Evolutionary conservation across 2,113 vertebrate genomes (phyloP).

Genomic region (Myotis yumanensis): DNA sequence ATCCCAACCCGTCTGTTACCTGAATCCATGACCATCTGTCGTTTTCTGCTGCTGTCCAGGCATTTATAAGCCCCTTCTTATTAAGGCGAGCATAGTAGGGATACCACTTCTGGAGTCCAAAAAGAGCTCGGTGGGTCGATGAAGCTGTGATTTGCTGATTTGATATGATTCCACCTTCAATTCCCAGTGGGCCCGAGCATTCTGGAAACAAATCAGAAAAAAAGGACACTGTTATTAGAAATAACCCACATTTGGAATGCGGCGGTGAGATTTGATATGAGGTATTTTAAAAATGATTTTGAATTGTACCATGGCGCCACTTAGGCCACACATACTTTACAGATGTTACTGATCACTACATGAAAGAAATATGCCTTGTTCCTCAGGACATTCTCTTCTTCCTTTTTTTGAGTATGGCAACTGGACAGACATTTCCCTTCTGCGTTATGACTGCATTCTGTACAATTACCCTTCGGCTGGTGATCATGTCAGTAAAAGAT

Average conservation of each 20-base stretch:
- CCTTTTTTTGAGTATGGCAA: not conserved
- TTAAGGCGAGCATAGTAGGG: conserved; percentile 98
- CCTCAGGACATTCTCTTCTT: not conserved
- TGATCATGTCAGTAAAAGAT: not conserved
- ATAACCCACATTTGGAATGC: not conserved
- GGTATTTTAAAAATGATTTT: not conserved
- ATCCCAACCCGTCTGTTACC: conserved; percentile 87
- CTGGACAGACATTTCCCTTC: not conserved
- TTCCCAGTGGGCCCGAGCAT: conserved; percentile 96
- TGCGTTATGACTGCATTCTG: not conserved
- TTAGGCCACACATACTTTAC: not conserved
- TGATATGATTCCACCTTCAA: conserved; percentile 98
- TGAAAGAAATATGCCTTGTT: not conserved
- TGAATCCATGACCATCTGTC: conserved; percentile 99
- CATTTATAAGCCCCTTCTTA: conserved; percentile 98
- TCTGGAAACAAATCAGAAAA: conserved; percentile 81
- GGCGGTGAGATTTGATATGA: not conserved
- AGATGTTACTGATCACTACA: not conserved
- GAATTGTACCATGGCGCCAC: not conserved
- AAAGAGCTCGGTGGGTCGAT: conserved; percentile 97
- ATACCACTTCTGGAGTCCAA: conserved; percentile 99
- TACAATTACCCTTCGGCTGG: not conserved
- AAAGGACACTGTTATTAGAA: not conserved
- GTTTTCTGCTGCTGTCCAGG: conserved; percentile 99
- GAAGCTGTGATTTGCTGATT: conserved; percentile 99